Evolutionary conservation across 2,888 invertebrate species (phyloP).

Genomic region (Limnephilus rhombicus): DNA sequence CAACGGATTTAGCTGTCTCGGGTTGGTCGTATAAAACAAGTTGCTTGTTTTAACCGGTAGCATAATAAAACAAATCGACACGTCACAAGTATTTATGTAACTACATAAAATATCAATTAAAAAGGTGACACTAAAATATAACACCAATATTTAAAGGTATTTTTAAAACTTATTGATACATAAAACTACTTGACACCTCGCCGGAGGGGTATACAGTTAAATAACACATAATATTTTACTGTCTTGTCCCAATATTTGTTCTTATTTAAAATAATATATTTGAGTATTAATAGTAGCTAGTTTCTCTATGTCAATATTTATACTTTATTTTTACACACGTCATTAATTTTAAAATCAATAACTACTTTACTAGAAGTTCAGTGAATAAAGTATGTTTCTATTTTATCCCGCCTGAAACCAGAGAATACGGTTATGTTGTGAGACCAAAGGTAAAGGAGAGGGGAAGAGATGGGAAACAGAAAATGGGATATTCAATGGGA

Average conservation of each 20-base stretch:
- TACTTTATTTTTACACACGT: too few relatives aligned
- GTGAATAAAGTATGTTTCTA: too few relatives aligned
- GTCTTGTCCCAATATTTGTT: not conserved
- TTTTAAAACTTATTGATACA: not conserved
- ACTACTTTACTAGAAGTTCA: too few relatives aligned
- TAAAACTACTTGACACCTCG: not conserved
- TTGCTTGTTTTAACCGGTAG: constrained; percentile 26
- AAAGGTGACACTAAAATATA: constrained; percentile 22
- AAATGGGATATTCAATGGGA: too few relatives aligned
- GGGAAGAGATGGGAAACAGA: too few relatives aligned
- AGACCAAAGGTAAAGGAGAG: too few relatives aligned
- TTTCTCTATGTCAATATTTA: not conserved
- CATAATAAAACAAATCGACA: constrained; percentile 2
- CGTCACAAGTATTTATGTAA: not conserved
- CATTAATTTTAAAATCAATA: too few relatives aligned
- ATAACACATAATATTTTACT: not conserved
- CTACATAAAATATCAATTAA: constrained; percentile 14
- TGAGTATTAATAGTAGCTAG: not conserved
- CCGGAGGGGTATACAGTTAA: not conserved
- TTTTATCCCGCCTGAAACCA: too few relatives aligned
- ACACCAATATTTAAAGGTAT: not conserved
- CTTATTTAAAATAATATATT: not conserved
- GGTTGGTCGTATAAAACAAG: not conserved
- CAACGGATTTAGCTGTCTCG: not conserved
- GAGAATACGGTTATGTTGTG: too few relatives aligned